Evolutionary conservation across 2,888 invertebrate species (phyloP).

Genomic region (Brachylomia viminalis): DNA sequence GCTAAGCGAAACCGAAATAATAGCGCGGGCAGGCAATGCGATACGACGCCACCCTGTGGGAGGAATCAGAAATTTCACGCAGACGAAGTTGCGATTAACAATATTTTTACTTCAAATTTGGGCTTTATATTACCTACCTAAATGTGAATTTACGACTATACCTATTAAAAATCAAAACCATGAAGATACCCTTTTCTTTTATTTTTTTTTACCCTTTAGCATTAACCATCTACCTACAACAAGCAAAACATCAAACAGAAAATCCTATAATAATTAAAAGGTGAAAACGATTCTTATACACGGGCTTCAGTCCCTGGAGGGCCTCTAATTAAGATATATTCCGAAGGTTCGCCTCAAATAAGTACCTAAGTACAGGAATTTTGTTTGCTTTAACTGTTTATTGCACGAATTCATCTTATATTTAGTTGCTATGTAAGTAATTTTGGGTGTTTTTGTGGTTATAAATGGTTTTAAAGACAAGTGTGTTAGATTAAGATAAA

Average conservation of each 20-base stretch:
- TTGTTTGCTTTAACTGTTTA: slow-evolving; percentile 36
- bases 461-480: neutral
- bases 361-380: slow-evolving; percentile 10
- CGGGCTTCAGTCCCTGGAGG: slow-evolving; percentile 3
- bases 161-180: too few species aligned
- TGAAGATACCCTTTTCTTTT: too few species aligned
- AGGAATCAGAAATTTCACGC: too few species aligned
- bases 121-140: too few species aligned
- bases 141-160: too few species aligned
- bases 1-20: too few species aligned
- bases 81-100: too few species aligned
- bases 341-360: slow-evolving; percentile 38
- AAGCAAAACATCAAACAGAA: neutral
- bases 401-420: slow-evolving; percentile 16
- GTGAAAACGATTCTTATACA: slow-evolving; percentile 38
- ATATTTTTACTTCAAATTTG: too few species aligned
- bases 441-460: neutral
- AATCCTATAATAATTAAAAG: slow-evolving; percentile 43
- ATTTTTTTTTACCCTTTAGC: too few species aligned
- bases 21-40: too few species aligned
- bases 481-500: neutral
- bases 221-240: too few species aligned
- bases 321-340: slow-evolving; percentile 51
- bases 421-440: slow-evolving; percentile 5
- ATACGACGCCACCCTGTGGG: too few species aligned